A percentile compares a stretch with the other conserved stretches of the same genome.
phyloP scores from a whole-genome alignment of 2,888 invertebrate species.

The Tromatobia lineatoria region DNA sequence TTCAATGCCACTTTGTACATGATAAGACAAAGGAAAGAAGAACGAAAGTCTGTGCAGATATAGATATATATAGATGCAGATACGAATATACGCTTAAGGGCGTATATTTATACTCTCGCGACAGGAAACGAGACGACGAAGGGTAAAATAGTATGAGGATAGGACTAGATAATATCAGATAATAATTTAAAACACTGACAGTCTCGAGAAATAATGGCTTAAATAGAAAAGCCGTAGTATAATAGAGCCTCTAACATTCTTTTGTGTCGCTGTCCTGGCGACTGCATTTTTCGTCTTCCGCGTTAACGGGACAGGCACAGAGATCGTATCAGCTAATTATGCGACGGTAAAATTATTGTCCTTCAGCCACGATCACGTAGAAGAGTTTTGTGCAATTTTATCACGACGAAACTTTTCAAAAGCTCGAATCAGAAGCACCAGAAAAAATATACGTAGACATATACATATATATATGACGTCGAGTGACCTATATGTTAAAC shows the following conservation, averaged over 20 bases:
- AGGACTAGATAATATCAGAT: conserved; percentile 43
- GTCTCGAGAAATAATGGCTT: conserved; percentile 73
- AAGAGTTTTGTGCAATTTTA: conserved; percentile 29
- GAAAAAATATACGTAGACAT: background rate
- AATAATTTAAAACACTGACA: conserved; percentile 44
- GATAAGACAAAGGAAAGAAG: background rate
- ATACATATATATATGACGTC: background rate
- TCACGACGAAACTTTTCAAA: conserved; percentile 42
- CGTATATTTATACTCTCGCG: background rate
- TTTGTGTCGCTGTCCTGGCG: conserved; percentile 72
- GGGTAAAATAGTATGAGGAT: conserved; percentile 8
- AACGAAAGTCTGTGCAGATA: background rate
- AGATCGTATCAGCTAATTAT: conserved; percentile 80
- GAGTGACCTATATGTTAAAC: background rate
- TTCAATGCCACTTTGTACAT: background rate
- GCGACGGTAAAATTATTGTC: conserved; percentile 75
- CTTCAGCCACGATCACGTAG: conserved; percentile 40
- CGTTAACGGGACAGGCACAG: conserved; percentile 23
- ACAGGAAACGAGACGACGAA: background rate
- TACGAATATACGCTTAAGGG: no score
- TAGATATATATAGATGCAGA: no score
- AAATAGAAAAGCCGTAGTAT: conserved; percentile 71
- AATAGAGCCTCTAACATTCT: conserved; percentile 78
- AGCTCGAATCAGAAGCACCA: conserved; percentile 35
- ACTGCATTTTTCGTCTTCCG: conserved; percentile 68